These are phyloP conservation scores for Chaenodraco wilsoni DNA, from an alignment of 2,797 vertebrate genomes.

Conservation along the genomic window DNA sequence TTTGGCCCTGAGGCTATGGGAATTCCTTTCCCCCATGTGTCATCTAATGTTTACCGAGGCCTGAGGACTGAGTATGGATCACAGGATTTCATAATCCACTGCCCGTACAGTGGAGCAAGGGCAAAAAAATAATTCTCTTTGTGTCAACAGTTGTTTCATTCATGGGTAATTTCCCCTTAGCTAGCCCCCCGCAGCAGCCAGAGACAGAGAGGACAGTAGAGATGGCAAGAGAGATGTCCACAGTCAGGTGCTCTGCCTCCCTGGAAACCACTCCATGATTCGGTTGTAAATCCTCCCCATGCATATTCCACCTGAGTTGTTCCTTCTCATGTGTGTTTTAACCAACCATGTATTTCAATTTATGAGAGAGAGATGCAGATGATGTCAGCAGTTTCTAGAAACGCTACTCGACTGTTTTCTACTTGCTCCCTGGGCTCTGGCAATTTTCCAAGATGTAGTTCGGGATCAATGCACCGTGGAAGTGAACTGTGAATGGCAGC, in stretches of 20 bases:
- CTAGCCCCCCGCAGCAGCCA: slow-evolving; percentile 57
- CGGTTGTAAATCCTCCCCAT: slow-evolving; percentile 48
- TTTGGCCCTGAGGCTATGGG: slow-evolving; percentile 73
- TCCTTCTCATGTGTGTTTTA: slow-evolving; percentile 63
- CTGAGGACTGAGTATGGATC: slow-evolving; percentile 78
- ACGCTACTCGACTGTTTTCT: slow-evolving; percentile 61
- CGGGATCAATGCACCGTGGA: slow-evolving; percentile 66
- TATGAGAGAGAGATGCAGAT: slow-evolving; percentile 58
- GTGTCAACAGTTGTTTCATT: slow-evolving; percentile 85
- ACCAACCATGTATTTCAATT: slow-evolving; percentile 60
- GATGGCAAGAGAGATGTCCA: slow-evolving; percentile 59
- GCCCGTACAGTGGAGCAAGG: slow-evolving; percentile 72
- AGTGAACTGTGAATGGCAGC: slow-evolving; percentile 62
- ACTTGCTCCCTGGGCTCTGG: slow-evolving; percentile 62
- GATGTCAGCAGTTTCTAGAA: slow-evolving; percentile 70
- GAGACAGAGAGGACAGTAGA: slow-evolving; percentile 44
- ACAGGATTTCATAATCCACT: slow-evolving; percentile 81
- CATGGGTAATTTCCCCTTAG: slow-evolving; percentile 80
- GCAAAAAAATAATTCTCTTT: slow-evolving; percentile 78
- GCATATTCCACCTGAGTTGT: slow-evolving; percentile 64
- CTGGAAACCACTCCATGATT: slow-evolving; percentile 65
- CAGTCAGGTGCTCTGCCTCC: slow-evolving; percentile 62
- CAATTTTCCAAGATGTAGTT: slow-evolving; percentile 60
- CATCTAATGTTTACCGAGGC: slow-evolving; percentile 83
- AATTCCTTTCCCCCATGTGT: slow-evolving; percentile 83